Evolutionary conservation across 2,113 vertebrate genomes (phyloP).

Genomic region (Blennius ocellaris): DNA sequence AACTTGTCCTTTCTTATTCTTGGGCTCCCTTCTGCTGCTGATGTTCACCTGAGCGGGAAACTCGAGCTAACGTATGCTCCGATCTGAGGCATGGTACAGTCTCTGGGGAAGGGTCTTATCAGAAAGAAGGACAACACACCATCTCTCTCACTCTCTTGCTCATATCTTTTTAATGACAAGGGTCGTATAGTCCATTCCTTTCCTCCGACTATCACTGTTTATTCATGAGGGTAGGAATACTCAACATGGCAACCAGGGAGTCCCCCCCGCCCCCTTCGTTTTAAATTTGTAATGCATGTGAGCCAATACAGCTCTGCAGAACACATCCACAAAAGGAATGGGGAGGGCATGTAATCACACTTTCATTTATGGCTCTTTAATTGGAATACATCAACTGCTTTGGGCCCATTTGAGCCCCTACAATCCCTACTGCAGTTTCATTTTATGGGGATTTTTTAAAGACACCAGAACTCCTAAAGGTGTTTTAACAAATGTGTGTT

Average conservation of each 20-base stretch:
- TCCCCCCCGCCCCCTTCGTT: not conserved
- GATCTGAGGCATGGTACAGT: slow-evolving; percentile 10
- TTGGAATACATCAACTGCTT: too few species aligned
- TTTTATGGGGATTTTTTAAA: not conserved
- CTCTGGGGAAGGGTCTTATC: slow-evolving; percentile 18
- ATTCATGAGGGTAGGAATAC: slow-evolving; percentile 28
- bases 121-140: slow-evolving; percentile 15
- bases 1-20: not conserved
- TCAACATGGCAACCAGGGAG: not conserved
- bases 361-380: not conserved
- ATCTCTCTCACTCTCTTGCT: slow-evolving; percentile 4
- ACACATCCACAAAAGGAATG: not conserved
- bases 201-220: not conserved
- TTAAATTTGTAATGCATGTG: slow-evolving; percentile 20
- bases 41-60: not conserved
- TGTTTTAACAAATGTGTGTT: not conserved
- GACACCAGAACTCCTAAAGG: not conserved
- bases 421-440: not conserved
- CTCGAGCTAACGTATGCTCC: slow-evolving; percentile 15
- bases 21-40: slow-evolving; percentile 7
- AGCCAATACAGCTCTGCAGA: not conserved
- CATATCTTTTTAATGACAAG: slow-evolving; percentile 50
- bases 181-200: slow-evolving; percentile 2
- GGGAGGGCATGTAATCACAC: not conserved
- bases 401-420: not conserved